phyloP scores from a whole-genome alignment of 1,140 invertebrate genomes.

The Asbolus verrucosus region DNA sequence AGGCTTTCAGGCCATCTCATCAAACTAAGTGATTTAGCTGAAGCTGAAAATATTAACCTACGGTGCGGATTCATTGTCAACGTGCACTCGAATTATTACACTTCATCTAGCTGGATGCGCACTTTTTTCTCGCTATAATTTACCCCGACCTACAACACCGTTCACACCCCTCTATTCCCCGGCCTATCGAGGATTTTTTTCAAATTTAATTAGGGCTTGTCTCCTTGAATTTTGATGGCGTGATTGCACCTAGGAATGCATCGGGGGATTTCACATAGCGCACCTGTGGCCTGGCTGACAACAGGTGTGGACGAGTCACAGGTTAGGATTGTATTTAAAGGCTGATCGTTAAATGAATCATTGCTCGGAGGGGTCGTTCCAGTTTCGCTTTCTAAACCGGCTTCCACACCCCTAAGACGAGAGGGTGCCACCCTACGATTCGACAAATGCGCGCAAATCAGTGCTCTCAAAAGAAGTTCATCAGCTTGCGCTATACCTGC shows the following conservation, averaged over 20 bases:
- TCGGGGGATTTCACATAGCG: slow-evolving; percentile 29
- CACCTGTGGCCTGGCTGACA: slow-evolving; percentile 7
- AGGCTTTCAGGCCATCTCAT: slow-evolving; percentile 44
- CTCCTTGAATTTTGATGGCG: background rate
- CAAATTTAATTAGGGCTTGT: too few species aligned
- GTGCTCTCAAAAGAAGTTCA: background rate
- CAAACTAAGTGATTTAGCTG: slow-evolving; percentile 32
- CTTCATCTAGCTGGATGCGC: slow-evolving; percentile 34
- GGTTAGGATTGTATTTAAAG: slow-evolving; percentile 10
- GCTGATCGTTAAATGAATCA: slow-evolving; percentile 10
- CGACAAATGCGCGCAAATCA: slow-evolving; percentile 2
- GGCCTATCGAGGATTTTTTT: too few species aligned
- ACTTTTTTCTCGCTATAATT: too few species aligned
- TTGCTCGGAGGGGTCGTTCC: slow-evolving; percentile 10
- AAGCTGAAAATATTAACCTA: slow-evolving; percentile 8
- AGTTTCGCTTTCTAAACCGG: background rate
- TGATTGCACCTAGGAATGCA: slow-evolving; percentile 1
- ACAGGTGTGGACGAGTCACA: slow-evolving; percentile 13
- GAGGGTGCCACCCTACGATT: background rate
- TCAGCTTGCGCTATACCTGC: too few species aligned
- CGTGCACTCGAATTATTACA: slow-evolving; percentile 37
- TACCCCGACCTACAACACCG: background rate
- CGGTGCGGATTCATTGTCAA: slow-evolving; percentile 11
- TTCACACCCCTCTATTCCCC: too few species aligned
- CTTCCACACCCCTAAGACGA: slow-evolving; percentile 7